Conservation (phyloP, 2,113 vertebrate genomes). For the Pseudolaguvia tuberculata region DNA sequence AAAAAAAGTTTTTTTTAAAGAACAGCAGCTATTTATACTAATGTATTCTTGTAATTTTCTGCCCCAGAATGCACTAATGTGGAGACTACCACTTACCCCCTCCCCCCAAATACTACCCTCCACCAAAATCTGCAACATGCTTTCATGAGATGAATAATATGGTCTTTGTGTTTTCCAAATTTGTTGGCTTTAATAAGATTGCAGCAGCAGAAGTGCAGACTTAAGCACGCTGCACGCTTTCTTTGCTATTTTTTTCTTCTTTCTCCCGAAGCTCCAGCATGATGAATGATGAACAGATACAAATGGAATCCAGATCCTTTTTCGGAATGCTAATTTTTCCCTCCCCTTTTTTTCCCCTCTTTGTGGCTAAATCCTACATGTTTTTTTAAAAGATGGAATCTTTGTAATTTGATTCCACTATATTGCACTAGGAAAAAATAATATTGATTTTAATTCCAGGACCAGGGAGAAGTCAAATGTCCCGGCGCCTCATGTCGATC, state of each 20-base stretch:
- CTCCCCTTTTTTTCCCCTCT: neutral
- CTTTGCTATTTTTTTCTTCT: neutral
- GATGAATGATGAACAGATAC: slow-evolving; percentile 52
- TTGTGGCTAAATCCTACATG: slow-evolving; percentile 25
- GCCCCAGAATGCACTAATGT: slow-evolving; percentile 39
- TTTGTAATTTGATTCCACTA: slow-evolving; percentile 41
- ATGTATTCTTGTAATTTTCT: slow-evolving; percentile 51
- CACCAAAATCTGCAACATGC: slow-evolving; percentile 42
- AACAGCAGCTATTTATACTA: slow-evolving; percentile 46
- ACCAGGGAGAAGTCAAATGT: slow-evolving; percentile 12
- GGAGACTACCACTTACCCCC: slow-evolving; percentile 34
- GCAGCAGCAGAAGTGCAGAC: slow-evolving; percentile 43
- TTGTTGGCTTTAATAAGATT: slow-evolving; percentile 55
- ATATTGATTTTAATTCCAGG: slow-evolving; percentile 35
- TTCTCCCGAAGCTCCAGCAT: slow-evolving; percentile 17
- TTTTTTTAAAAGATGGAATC: slow-evolving; percentile 44
- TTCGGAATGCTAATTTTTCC: slow-evolving; percentile 38
- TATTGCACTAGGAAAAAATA: slow-evolving; percentile 37
- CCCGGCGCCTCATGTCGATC: neutral
- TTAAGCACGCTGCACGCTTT: slow-evolving; percentile 38
- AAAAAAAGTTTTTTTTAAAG: slow-evolving; percentile 35
- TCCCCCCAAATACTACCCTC: slow-evolving; percentile 40
- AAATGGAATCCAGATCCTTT: slow-evolving; percentile 42
- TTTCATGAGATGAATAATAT: slow-evolving; percentile 55
- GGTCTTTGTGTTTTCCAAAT: slow-evolving; percentile 52